Evolutionary conservation across 1,140 invertebrate genomes (phyloP), one percentile per base, ranked within the genome.

Genomic region (Cotesia typhae): DNA sequence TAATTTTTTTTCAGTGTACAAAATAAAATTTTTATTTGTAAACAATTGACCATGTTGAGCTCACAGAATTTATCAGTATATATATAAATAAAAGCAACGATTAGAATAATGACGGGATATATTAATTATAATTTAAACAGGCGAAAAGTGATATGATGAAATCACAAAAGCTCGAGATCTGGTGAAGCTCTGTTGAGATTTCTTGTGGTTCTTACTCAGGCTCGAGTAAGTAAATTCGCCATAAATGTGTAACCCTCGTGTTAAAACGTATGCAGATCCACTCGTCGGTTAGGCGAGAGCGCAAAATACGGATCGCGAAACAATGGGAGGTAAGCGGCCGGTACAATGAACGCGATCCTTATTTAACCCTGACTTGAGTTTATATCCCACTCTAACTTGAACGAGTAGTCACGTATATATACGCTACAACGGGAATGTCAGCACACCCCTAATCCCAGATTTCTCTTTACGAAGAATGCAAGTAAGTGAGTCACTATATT

Each of bases 281-380:
- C 86, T 87, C 85, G 83, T 87, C 83, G 85, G 69, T 77, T 73
- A 73, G 65, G 67, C 65, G 47, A 37, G 55, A 61, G 60, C 59
- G 37, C 65, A 36, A 47, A 47, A 36, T 55, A 52, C 65, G 65
- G 53, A 85, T 84, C 82, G 80, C 79, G 81, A 87, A 80, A 87
- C 86, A 87, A 87, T 86, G 78, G 85, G 76, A 77, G 53, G 70
- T 83, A 77, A 77, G 77, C 74, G 80, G 65, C 64, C 63, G 12
- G 82, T 82, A 87, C 86, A 87, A 87, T 87, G 83, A 81, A 80
- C 75, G 77, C 83, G 84, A 87, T 85, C 84, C 86, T 87, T 86
- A 84, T 86, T 86, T 87, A 87, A 87, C 86, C 83, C 86, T 85
- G 84, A 86, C 86, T 87, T 85, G 85, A 86, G 86, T 84, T 82